These are phyloP conservation scores for Trypoxylus dichotomus DNA, from an alignment of 1,140 invertebrate species.

Conservation along the genomic window DNA sequence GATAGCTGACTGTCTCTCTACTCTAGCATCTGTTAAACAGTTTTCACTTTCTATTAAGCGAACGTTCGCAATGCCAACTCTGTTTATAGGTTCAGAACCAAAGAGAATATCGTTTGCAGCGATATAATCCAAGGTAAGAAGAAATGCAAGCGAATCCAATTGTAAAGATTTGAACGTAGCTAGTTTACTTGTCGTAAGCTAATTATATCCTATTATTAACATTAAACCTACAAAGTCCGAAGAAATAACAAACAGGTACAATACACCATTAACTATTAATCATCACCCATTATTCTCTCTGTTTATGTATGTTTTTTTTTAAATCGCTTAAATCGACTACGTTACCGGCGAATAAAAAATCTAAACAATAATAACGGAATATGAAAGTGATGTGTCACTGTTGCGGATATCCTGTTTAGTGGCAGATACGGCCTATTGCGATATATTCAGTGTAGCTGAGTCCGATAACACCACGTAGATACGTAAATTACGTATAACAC, in stretches of 20 bases:
- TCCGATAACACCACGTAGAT: neutral
- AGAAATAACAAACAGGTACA: neutral
- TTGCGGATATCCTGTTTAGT: constrained; percentile 8
- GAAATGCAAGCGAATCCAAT: no score
- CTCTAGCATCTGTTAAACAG: no score
- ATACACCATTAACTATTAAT: neutral
- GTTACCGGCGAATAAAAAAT: neutral
- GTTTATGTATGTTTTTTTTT: neutral
- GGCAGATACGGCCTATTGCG: neutral
- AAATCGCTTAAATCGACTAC: neutral
- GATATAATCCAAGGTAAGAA: no score
- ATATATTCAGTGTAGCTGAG: neutral
- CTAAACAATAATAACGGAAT: constrained; percentile 6
- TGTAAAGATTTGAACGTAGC: no score
- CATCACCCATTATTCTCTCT: neutral
- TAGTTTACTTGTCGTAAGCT: no score
- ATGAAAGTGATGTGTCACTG: neutral
- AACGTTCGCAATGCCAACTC: no score
- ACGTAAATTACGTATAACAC: neutral
- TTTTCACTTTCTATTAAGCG: no score
- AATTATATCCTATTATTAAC: neutral
- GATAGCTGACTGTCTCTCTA: no score
- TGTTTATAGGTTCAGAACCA: no score
- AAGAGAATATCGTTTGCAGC: no score
- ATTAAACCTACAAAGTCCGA: neutral